A percentile compares a stretch with the other conserved stretches of the same genome.
These are phyloP conservation scores for Odontocerum albicorne DNA, from an alignment of 2,888 invertebrate genomes.

Conservation along the genomic window DNA sequence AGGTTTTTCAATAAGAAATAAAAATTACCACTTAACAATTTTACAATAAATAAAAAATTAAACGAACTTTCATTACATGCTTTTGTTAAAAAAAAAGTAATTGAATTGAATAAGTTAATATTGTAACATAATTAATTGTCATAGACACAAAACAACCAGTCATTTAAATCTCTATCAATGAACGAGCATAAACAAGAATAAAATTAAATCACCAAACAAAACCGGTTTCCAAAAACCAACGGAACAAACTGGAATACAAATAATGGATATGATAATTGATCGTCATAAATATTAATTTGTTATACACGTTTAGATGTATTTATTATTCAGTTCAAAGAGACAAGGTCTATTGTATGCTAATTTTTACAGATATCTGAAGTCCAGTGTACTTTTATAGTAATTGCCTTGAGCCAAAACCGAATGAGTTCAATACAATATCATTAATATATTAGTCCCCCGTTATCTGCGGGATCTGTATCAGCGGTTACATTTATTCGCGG, in stretches of 20 bases:
- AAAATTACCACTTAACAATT: too few relatives aligned
- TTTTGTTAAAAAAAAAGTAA: too few relatives aligned
- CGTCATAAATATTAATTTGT: neutral
- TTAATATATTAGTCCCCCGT: too few relatives aligned
- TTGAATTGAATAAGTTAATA: too few relatives aligned
- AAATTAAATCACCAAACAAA: neutral
- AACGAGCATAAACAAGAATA: neutral
- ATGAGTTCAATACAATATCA: neutral
- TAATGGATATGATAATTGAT: neutral
- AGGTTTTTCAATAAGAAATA: too few relatives aligned
- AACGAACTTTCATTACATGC: too few relatives aligned
- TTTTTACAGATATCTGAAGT: neutral
- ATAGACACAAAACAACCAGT: too few relatives aligned
- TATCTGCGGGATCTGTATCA: too few relatives aligned
- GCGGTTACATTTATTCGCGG: too few relatives aligned
- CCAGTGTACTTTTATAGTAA: neutral
- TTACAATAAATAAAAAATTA: too few relatives aligned
- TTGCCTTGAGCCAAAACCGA: neutral
- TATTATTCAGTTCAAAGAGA: neutral
- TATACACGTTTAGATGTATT: neutral
- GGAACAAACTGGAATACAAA: neutral
- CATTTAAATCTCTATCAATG: too few relatives aligned
- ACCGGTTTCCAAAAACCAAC: slow-evolving; percentile 3
- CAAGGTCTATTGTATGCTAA: neutral
- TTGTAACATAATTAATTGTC: too few relatives aligned